These are phyloP conservation scores for Piscicola geometra DNA, from an alignment of 2,888 invertebrate genomes.

Conservation along the genomic window DNA sequence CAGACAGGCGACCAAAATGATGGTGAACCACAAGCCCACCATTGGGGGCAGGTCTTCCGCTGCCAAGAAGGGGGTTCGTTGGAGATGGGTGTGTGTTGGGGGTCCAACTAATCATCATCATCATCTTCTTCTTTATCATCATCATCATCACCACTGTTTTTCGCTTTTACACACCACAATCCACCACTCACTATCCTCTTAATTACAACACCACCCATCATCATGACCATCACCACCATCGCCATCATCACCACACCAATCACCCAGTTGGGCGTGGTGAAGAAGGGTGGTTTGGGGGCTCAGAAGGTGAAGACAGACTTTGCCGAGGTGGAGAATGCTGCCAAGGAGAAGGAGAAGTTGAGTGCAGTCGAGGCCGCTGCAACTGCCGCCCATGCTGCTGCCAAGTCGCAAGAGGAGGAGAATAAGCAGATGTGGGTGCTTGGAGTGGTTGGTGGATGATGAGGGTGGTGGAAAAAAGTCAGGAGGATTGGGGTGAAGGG, in stretches of 20 bases:
- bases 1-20: slow-evolving; percentile 50
- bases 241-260: neutral
- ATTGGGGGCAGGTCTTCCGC: slow-evolving; percentile 68
- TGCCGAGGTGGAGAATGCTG: slow-evolving; percentile 85
- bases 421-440: no score
- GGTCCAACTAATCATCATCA: no score
- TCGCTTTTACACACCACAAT: neutral
- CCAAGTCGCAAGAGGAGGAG: slow-evolving; percentile 64
- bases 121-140: no score
- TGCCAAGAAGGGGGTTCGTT: slow-evolving; percentile 67
- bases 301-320: slow-evolving; percentile 91
- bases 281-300: slow-evolving; percentile 84
- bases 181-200: neutral
- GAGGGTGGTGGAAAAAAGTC: neutral
- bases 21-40: slow-evolving; percentile 63
- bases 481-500: no score
- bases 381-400: slow-evolving; percentile 46
- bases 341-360: slow-evolving; percentile 73
- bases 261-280: slow-evolving; percentile 62
- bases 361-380: slow-evolving; percentile 58
- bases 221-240: no score
- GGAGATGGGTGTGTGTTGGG: neutral
- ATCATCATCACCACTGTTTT: no score
- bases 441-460: slow-evolving; percentile 1
- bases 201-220: neutral